Evolutionary conservation across 2,888 invertebrate genomes (phyloP).

Genomic region (Digitonthophagus gazella): DNA sequence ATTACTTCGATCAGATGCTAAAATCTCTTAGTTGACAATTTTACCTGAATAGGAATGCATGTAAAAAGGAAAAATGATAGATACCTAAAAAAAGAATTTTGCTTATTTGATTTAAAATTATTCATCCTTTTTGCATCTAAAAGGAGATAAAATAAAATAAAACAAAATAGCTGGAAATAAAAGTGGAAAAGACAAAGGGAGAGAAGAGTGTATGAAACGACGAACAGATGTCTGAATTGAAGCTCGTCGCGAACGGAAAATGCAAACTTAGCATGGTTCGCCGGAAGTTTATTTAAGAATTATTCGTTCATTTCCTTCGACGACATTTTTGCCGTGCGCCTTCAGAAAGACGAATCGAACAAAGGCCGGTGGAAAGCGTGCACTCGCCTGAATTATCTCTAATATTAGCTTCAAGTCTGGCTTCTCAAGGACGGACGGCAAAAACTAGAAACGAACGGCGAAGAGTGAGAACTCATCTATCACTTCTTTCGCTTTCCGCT

Average conservation of each 20-base stretch:
- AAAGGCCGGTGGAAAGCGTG: slow-evolving; percentile 4
- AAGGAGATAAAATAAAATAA: background rate
- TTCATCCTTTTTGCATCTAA: background rate
- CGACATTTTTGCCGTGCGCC: background rate
- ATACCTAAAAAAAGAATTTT: no score
- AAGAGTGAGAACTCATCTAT: slow-evolving; percentile 1
- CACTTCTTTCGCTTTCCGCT: background rate
- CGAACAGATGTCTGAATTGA: slow-evolving; percentile 7
- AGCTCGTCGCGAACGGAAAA: background rate
- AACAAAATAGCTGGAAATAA: background rate
- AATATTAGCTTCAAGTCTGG: slow-evolving; percentile 13
- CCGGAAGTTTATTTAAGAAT: slow-evolving; percentile 16
- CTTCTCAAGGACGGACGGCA: slow-evolving; percentile 1
- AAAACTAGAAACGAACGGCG: background rate
- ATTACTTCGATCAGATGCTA: background rate
- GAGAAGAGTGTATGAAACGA: background rate
- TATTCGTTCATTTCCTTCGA: slow-evolving; percentile 11
- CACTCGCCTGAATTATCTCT: slow-evolving; percentile 8
- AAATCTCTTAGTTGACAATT: background rate
- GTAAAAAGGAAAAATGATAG: no score
- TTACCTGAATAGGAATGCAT: no score
- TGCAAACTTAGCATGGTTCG: slow-evolving; percentile 11
- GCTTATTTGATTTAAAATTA: no score
- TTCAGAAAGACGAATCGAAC: slow-evolving; percentile 1
- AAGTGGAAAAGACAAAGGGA: background rate